Evolutionary conservation across 2,113 vertebrate species (phyloP), one percentile per base, ranked within the genome.

Genomic region (Pavo muticus): DNA sequence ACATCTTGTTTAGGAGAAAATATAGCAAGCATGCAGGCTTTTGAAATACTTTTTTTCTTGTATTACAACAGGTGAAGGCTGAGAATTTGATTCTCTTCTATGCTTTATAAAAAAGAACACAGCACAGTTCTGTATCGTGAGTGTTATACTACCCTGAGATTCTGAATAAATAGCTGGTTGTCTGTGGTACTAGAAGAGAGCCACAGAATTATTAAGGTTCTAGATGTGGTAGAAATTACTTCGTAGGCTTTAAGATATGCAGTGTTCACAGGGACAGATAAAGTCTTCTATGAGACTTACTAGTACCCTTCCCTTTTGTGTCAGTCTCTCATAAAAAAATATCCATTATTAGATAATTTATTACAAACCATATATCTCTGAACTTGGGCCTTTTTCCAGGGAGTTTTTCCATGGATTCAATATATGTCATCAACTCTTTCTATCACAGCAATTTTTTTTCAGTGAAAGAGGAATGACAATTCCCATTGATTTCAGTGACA

Each of bases 1-100:
- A 15, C 27, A 71, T 74, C 42, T 67, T 92, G n/a, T 70, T 88
- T 78, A 50, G 88, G 57, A 84, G 76, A 74, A 79, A 73, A 79
- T 32, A 50, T 63, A 14, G 65, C 44, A 88, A 94, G 42, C 37
- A 57, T 11, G 14, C 7, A 50, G 29, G 6, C 10, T 77, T 79
- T 71, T 54, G 16, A 83, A 88, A 37, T 71, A 21, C 10, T 3
- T 68, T 78, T 89, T 89, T 25, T 19, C 23, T 63, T 60, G 4
- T 29, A 4, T 35, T 67, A 24, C 7, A 65, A 30, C 39, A 65
- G 30, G 27, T 59, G 18, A 77, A 54, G 42, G 70, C 57, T 21
- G 10, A 73, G n/a, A 16, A 25, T 7, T 1, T 48, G 24, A 8
- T 60, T 39, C 78, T 80, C 48, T 68, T 19, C 64, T 3, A 9